phyloP scores from a whole-genome alignment of 2,797 vertebrate genomes.

The Mormyrops boulengeri region DNA sequence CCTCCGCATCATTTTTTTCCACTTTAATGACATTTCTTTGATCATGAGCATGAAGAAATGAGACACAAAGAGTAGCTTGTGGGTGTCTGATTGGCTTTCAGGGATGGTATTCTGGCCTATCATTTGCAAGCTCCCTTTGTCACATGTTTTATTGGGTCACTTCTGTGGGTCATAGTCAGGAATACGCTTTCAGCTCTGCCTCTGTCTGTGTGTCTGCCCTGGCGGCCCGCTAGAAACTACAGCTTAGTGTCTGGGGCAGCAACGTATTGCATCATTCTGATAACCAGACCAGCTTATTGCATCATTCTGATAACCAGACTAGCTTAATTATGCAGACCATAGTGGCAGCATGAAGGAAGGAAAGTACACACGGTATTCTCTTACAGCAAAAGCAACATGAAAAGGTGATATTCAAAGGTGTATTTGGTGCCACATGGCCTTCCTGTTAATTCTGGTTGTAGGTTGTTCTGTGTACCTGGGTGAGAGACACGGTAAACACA shows the following conservation, averaged over 20 bases:
- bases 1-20: not conserved
- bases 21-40: not conserved
- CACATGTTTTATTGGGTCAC: not conserved
- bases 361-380: not conserved
- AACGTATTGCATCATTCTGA: not conserved
- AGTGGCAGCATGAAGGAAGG: not conserved
- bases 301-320: not conserved
- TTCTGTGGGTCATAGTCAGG: not conserved
- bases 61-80: not conserved
- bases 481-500: not conserved
- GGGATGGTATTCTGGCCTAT: not conserved
- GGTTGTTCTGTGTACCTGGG: not conserved
- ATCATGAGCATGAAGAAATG: not conserved
- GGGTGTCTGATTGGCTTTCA: not conserved
- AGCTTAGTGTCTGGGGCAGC: not conserved
- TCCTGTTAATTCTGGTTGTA: not conserved
- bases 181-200: not conserved
- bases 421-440: not conserved
- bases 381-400: not conserved
- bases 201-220: not conserved
- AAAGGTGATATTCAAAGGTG: not conserved
- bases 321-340: not conserved
- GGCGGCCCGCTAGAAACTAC: not conserved
- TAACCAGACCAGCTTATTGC: not conserved
- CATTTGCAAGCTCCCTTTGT: not conserved